Evolutionary conservation across 2,888 invertebrate species (phyloP).

Genomic region (Zhuqinia jingwanae): DNA sequence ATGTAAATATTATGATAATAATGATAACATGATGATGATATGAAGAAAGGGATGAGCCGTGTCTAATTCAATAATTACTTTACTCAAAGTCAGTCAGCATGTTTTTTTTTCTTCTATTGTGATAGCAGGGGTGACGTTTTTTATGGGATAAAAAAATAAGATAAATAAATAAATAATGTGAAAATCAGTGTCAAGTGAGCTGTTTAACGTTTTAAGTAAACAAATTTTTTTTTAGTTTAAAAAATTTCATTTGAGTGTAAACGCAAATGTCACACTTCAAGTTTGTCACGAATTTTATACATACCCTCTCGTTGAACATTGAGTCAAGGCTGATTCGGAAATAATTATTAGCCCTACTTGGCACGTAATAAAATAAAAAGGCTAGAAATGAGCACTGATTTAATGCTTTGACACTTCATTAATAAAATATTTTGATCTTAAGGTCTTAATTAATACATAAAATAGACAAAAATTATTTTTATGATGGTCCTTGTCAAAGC

Average conservation of each 20-base stretch:
- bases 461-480: no score
- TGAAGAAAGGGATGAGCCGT: constrained; percentile 58
- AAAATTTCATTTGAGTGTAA: no score
- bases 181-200: constrained; percentile 42
- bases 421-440: no score
- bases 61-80: constrained; percentile 52
- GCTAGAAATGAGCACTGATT: background rate
- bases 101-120: background rate
- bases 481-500: no score
- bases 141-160: no score
- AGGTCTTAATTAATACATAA: no score
- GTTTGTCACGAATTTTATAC: constrained; percentile 15
- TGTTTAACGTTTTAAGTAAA: constrained; percentile 15
- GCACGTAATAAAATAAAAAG: constrained; percentile 13
- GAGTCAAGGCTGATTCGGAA: constrained; percentile 55
- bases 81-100: constrained; percentile 32
- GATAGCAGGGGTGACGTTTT: background rate
- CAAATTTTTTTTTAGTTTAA: constrained; percentile 1
- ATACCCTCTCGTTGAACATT: background rate
- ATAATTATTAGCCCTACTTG: constrained; percentile 22
- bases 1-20: constrained; percentile 63
- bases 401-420: background rate
- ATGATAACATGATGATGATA: constrained; percentile 61
- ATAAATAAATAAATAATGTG: background rate
- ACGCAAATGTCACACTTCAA: constrained; percentile 8